phyloP scores from a whole-genome alignment of 2,797 vertebrate genomes.

The Chromis chromis region DNA sequence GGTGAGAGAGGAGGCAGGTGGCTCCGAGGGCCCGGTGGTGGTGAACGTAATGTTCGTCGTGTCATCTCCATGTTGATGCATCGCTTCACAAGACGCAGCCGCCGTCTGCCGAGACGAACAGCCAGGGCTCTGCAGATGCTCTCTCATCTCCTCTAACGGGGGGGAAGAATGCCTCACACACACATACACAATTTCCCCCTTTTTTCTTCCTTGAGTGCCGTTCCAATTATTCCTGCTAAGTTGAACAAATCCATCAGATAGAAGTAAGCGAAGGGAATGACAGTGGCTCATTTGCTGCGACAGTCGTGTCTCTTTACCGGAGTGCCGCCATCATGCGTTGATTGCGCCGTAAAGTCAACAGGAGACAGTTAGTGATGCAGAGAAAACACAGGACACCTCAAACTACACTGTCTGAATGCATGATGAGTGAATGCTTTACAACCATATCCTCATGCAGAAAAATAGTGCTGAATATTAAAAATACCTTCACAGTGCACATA shows the following conservation, averaged over 20 bases:
- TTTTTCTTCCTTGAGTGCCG: conserved; percentile 21
- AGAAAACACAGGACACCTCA: not conserved
- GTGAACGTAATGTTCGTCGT: conserved; percentile 33
- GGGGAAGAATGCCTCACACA: not conserved
- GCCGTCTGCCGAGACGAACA: conserved; percentile 51
- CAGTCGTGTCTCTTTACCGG: conserved; percentile 27
- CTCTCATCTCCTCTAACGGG: conserved; percentile 19
- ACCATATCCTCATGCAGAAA: too few relatives aligned
- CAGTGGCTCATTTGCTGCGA: conserved; percentile 28
- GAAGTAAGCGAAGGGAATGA: conserved; percentile 30
- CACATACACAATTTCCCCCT: conserved; percentile 17
- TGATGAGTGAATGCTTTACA: not conserved
- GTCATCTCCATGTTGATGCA: conserved; percentile 73
- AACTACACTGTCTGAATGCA: not conserved
- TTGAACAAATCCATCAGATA: conserved; percentile 60
- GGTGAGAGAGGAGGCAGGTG: conserved; percentile 44
- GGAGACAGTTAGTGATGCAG: conserved; percentile 4
- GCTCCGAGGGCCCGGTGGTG: conserved; percentile 21
- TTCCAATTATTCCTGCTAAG: conserved; percentile 40
- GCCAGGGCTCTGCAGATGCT: conserved; percentile 49
- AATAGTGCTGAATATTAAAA: not conserved
- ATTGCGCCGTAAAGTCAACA: conserved; percentile 35
- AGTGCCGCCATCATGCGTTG: conserved; percentile 2
- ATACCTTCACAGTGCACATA: not conserved
- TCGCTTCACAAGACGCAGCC: conserved; percentile 65